Base-by-base conservation (phyloP, 2,113 vertebrate genomes). In the Alces alces region DNA sequence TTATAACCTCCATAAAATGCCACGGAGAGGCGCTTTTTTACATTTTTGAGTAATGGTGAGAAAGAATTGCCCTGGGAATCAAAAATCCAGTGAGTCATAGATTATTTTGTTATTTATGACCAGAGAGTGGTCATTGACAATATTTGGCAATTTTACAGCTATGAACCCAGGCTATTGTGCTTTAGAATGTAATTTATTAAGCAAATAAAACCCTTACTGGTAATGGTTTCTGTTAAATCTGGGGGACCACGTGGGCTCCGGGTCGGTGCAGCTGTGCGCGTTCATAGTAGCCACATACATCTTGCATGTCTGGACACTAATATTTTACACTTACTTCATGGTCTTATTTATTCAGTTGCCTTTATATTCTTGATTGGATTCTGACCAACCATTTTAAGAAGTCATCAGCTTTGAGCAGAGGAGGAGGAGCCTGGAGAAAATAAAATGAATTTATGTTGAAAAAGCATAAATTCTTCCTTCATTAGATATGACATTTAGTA, bases 251-350 rank as follows among this genome's bases (percentile, higher is more conserved):
- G 96, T 98, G 98, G 98, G 98, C 97, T 97, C 93, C 95, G 94
- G 98, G 96, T 96, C 89, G 27, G 96, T 98, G 98, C 98, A 99
- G 98, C 98, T 99, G 98, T 98, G 97, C 98, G 98, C 76, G 97
- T 97, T 98, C 94, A 95, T 98, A 98, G 98, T 98, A 98, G 98
- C 98, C 98, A 94, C 97, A 98, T 98, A 98, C 96, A 98, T 98
- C 98, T 99, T 96, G 87, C 88, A 96, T 96, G 99, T 99, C 99
- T 99, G 98, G 98, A 99, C 98, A 98, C 99, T 99, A 97, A 98
- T 99, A 98, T 99, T 99, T 99, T 99, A 99, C 99, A 99, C 99
- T 99, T 99, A 99, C 98, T 99, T 99, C 99, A 99, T 99, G 94
- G 98, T 97, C 98, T 98, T 98, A 98, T 99, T 99, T 99, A 98